phyloP scores from a whole-genome alignment of 2,888 invertebrate species.

The Erebia aethiops region DNA sequence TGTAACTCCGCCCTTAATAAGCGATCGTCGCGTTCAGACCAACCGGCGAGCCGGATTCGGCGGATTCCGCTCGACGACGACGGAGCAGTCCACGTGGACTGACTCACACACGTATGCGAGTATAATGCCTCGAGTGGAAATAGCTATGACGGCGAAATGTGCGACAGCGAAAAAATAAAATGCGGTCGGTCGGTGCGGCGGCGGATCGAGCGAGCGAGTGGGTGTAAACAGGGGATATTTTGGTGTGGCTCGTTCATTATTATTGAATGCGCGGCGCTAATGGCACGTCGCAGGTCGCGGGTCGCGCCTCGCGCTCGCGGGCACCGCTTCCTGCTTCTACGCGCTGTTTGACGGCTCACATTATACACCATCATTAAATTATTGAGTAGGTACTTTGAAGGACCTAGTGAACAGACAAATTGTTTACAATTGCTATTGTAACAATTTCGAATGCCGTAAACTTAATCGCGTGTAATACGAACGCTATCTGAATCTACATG shows the following conservation, averaged over 20 bases:
- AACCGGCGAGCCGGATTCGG: conserved; percentile 58
- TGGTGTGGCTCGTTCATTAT: conserved; percentile 81
- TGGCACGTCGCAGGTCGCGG: conserved; percentile 68
- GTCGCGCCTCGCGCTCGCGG: conserved; percentile 44
- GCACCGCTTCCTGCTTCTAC: conserved; percentile 39
- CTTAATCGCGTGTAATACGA: conserved; percentile 18
- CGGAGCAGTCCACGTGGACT: conserved; percentile 80
- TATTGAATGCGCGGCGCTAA: conserved; percentile 80
- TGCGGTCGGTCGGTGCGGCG: conserved; percentile 81
- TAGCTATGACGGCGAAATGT: conserved; percentile 84
- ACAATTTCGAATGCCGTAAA: neutral
- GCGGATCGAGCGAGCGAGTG: conserved; percentile 69
- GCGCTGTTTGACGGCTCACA: conserved; percentile 28
- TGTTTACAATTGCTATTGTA: neutral
- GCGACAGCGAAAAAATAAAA: conserved; percentile 84
- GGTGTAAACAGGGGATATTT: conserved; percentile 83
- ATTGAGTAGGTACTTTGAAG: neutral
- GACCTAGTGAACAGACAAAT: neutral
- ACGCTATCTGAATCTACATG: conserved; percentile 22
- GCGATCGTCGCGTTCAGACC: conserved; percentile 70
- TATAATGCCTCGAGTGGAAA: conserved; percentile 83
- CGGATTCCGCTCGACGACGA: conserved; percentile 73
- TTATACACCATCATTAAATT: conserved; percentile 38
- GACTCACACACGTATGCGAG: conserved; percentile 72
- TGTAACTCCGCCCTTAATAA: conserved; percentile 84